Evolutionary conservation across 2,888 invertebrate genomes (phyloP).

Genomic region (Julus scanicus): DNA sequence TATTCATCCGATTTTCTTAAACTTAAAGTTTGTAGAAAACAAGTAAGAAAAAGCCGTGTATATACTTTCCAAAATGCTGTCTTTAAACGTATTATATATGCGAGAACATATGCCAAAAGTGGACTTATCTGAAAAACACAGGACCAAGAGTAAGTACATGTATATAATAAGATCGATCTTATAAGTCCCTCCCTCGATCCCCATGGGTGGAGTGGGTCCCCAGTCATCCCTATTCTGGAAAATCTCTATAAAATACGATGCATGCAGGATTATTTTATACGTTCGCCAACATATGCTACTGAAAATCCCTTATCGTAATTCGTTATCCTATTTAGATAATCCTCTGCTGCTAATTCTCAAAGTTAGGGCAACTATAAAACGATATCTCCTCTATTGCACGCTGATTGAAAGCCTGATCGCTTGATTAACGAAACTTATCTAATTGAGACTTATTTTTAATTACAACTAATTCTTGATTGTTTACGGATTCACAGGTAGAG

Average conservation of each 20-base stretch:
- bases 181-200: background rate
- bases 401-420: background rate
- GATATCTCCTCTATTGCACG: background rate
- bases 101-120: background rate
- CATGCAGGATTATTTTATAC: background rate
- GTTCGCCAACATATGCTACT: background rate
- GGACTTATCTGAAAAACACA: slow-evolving; percentile 15
- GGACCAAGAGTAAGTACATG: background rate
- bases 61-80: background rate
- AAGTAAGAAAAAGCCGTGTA: background rate
- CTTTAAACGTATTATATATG: background rate
- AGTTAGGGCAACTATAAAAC: slow-evolving; percentile 11
- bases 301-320: background rate
- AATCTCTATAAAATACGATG: background rate
- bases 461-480: background rate
- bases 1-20: background rate
- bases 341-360: background rate
- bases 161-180: background rate
- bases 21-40: background rate
- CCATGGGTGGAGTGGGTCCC: background rate
- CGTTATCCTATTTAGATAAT: background rate
- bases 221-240: background rate
- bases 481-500: no score
- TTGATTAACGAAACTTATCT: background rate
- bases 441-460: background rate